These are phyloP conservation scores for Gephyroberyx darwinii DNA, from an alignment of 2,797 vertebrate genomes.

Conservation along the genomic window DNA sequence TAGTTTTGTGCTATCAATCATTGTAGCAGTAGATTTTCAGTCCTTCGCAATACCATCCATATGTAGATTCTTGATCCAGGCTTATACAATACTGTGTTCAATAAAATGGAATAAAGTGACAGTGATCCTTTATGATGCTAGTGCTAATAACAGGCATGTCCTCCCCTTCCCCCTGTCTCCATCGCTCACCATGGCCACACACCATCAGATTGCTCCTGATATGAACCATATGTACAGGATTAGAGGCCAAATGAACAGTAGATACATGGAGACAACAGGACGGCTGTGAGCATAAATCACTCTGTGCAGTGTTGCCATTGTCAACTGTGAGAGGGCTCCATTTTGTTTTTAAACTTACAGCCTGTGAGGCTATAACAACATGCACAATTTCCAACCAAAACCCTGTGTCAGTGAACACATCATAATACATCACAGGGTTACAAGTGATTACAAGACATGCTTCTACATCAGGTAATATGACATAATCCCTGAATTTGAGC, in stretches of 20 bases:
- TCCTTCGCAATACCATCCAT: too few relatives aligned
- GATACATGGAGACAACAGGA: constrained; percentile 46
- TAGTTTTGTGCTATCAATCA: too few relatives aligned
- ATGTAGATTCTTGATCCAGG: constrained; percentile 25
- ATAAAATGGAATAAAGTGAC: constrained; percentile 60
- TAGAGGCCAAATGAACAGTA: constrained; percentile 54
- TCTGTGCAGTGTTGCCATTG: neutral
- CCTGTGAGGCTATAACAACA: neutral
- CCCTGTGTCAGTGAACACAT: neutral
- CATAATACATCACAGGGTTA: neutral
- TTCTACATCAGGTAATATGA: neutral
- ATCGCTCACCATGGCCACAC: constrained; percentile 49
- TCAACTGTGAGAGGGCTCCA: constrained; percentile 8
- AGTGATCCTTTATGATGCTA: constrained; percentile 48
- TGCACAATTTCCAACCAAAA: constrained; percentile 10
- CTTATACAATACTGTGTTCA: constrained; percentile 51
- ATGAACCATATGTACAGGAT: constrained; percentile 71
- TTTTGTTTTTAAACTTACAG: neutral
- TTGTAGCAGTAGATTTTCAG: too few relatives aligned
- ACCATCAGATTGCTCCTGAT: constrained; percentile 59
- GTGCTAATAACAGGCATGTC: constrained; percentile 24
- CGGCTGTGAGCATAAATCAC: constrained; percentile 25
- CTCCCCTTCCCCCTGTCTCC: constrained; percentile 18
- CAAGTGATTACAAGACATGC: constrained; percentile 2
- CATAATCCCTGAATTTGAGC: constrained; percentile 21